Conservation (phyloP, 2,888 invertebrate species). For the Rambutsinella grinnellia region DNA sequence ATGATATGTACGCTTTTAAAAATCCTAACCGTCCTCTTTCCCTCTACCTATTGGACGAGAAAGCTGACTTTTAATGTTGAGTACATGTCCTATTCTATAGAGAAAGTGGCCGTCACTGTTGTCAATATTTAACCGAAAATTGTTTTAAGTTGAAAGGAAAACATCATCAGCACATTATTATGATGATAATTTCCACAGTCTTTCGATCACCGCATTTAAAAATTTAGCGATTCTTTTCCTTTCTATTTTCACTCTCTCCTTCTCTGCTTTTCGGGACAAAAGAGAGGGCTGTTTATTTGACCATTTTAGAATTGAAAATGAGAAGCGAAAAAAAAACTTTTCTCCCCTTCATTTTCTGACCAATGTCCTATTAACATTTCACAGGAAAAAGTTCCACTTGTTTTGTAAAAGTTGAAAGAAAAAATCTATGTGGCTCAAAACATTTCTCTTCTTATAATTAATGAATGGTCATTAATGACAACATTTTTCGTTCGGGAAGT, state of each 20-base stretch:
- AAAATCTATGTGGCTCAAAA: constrained; percentile 45
- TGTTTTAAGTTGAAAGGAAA: constrained; percentile 47
- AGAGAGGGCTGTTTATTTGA: constrained; percentile 46
- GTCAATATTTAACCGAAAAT: constrained; percentile 39
- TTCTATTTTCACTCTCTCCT: background rate
- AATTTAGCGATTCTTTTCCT: constrained; percentile 40
- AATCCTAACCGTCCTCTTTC: background rate
- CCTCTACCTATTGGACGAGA: background rate
- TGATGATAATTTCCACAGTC: constrained; percentile 47
- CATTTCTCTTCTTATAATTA: constrained; percentile 51
- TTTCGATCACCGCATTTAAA: constrained; percentile 37
- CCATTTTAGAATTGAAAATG: constrained; percentile 56
- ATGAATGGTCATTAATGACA: constrained; percentile 57
- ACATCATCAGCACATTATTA: constrained; percentile 1
- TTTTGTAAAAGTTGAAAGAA: constrained; percentile 37
- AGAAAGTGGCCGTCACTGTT: background rate
- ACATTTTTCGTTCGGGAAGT: constrained; percentile 57
- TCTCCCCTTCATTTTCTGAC: constrained; percentile 33
- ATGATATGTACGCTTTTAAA: constrained; percentile 16
- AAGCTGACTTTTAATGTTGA: background rate
- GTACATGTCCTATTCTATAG: background rate
- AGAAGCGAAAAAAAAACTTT: constrained; percentile 37
- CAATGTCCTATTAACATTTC: constrained; percentile 56
- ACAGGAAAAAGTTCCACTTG: constrained; percentile 8
- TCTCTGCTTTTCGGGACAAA: constrained; percentile 7